phyloP scores from a whole-genome alignment of 2,888 invertebrate genomes.

The Sinelater perroti region DNA sequence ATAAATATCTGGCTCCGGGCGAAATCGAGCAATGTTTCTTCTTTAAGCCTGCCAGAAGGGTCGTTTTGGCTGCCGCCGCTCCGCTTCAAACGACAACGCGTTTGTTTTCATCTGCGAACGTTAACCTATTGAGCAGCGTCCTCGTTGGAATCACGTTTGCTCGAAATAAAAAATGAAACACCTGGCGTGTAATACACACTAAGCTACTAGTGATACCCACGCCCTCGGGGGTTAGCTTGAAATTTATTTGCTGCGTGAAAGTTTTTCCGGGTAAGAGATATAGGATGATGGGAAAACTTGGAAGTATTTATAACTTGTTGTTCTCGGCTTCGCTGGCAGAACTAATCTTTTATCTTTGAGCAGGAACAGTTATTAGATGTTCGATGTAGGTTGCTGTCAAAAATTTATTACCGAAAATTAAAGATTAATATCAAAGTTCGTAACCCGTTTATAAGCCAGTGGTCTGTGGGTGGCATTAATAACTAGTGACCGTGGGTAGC shows the following conservation, averaged over 20 bases:
- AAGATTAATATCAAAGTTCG: slow-evolving; percentile 1
- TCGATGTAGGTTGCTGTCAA: neutral
- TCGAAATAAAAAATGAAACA: neutral
- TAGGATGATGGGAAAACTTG: slow-evolving; percentile 1
- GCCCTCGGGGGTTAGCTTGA: neutral
- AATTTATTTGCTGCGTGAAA: neutral
- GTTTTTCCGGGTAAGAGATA: neutral
- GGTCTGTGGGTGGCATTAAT: no score
- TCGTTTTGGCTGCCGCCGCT: neutral
- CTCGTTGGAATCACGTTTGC: neutral
- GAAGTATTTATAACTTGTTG: neutral
- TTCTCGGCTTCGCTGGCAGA: neutral
- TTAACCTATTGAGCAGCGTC: neutral
- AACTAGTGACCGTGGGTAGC: no score
- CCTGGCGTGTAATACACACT: neutral
- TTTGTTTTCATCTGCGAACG: neutral
- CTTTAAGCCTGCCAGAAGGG: neutral
- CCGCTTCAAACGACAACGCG: neutral
- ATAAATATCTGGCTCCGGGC: slow-evolving; percentile 1
- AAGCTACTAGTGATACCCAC: neutral
- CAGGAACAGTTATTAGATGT: neutral
- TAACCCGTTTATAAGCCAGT: no score
- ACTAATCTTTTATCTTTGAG: slow-evolving; percentile 8
- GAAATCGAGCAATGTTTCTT: slow-evolving; percentile 8
- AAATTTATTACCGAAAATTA: neutral